Evolutionary conservation across 2,797 vertebrate genomes (phyloP), one percentile per base, ranked within the genome.

Genomic region (Lepilemur ruficaudatus): DNA sequence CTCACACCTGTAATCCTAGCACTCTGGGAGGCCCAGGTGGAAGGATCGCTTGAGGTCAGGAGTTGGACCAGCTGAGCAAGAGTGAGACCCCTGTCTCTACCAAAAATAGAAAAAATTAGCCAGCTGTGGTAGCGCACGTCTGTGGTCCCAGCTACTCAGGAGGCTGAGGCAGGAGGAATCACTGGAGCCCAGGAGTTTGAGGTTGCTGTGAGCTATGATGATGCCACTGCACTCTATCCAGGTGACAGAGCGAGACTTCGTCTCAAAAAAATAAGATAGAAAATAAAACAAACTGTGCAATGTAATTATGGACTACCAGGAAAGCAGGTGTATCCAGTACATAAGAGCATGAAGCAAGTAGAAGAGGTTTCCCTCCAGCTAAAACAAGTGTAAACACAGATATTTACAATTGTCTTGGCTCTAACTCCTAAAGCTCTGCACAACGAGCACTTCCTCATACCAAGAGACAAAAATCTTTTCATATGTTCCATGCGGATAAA

Each of bases 391-490:
- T 95, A 81, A 95, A 70, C 70, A 92, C 50, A 81, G 46, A 72
- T 87, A 52, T 87, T 83, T 63, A 78, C n/a, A 69, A 78, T 57
- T 9, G 20, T 69, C 55, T 93, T 88, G 41, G 48, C 70, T 59
- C 63, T 78, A 79, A 76, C 59, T 95, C 79, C 69, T 70, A 79
- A 75, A 93, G 43, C 79, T 90, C 87, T 67, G 69, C 10, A 65
- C 28, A 83, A 11, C 14, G 23, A 84, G 52, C 3, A 7, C 35
- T 72, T 72, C 32, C 35, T 88, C 11, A 0, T 35, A 82, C 69
- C 72, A 43, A 92, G 43, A 87, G 57, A 63, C 50, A 90, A 59
- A 87, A 92, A 78, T 63, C 35, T 89, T 86, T 82, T 84, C 41
- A 69, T 46, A 50, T 41, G 35, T 63, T 43, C 59, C 69, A 20